Evolutionary conservation across 2,888 invertebrate species (phyloP), one percentile per base, ranked within the genome.

Genomic region (Lithophane socia): DNA sequence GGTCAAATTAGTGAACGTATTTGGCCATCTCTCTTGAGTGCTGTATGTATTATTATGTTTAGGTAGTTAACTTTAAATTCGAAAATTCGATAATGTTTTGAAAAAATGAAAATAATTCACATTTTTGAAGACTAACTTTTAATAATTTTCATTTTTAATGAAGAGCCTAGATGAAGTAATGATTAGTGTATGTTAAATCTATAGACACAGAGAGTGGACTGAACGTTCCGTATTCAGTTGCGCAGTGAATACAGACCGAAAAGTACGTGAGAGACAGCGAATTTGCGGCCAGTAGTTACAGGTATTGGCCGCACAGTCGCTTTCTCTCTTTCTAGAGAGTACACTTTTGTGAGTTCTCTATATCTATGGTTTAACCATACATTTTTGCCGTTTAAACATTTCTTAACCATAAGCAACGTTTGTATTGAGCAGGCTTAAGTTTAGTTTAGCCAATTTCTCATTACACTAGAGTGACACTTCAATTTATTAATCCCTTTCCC

Each of bases 1-100:
- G 79, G 72, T 16, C 29, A 69, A 69, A 78, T 78, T 54, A 24
- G 42, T 83, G 7, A 21, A 42, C 47, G 49, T 54, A 63, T 73
- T 71, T 73, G 65, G 66, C 4, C 52, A 73, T 65, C 13, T 61
- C 29, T 60, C 8, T 29, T 63, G 37, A 29, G 21, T 21, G 18
- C 18, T 54, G 47, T 47, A 42, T n/a, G 9, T 24, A 42, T 29
- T 37, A 37, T 37, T 3, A 37, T 67, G 21, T 13, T 49, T 16
- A 16, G 18, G 42, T 75, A 37, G 7, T 10, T 54, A 44, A 16
- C 18, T 18, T 21, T 56, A 64, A 9, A 47, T 75, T 16, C 1
- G 16, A 54, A 21, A 4, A 73, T 72, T 44, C 4, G 10, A 24
- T 13, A 47, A 47, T 18, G 16, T n/a, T 37, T n/a, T 47, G 18